These are phyloP conservation scores for Sitodiplosis mosellana DNA, from an alignment of 1,140 invertebrate species.

Conservation along the genomic window DNA sequence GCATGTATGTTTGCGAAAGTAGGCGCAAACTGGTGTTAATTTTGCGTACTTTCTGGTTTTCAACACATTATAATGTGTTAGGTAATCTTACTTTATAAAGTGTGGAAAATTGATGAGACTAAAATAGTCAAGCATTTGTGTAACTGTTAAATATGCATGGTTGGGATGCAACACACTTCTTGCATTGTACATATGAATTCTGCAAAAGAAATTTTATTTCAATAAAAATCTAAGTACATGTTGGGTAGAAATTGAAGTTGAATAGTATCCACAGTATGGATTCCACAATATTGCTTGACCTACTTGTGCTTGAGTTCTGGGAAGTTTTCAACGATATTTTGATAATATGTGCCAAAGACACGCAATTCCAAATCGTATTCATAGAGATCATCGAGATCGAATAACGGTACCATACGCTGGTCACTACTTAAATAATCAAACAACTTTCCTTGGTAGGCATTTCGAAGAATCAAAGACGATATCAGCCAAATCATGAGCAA, in stretches of 20 bases:
- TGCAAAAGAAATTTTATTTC: not conserved
- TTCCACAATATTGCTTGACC: too few species aligned
- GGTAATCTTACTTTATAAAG: too few species aligned
- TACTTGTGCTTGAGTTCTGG: not conserved
- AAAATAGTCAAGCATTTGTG: not conserved
- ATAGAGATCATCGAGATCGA: not conserved
- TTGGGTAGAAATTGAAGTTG: not conserved
- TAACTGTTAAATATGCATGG: not conserved
- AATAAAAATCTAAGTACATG: not conserved
- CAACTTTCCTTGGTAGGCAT: slow-evolving; percentile 7
- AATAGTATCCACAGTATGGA: not conserved
- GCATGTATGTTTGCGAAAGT: not conserved
- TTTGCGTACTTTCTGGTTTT: not conserved
- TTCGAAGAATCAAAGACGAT: slow-evolving; percentile 4
- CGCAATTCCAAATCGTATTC: not conserved
- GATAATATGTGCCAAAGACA: not conserved
- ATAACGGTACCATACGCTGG: not conserved
- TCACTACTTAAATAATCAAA: slow-evolving; percentile 4
- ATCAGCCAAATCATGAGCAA: slow-evolving; percentile 5
- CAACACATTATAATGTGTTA: too few species aligned
- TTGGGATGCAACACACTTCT: not conserved
- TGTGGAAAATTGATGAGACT: not conserved
- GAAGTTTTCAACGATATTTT: not conserved
- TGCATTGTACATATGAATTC: not conserved
- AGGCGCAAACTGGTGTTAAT: not conserved